Evolutionary conservation across 2,113 vertebrate genomes (phyloP).

Genomic region (Tinamus guttatus): DNA sequence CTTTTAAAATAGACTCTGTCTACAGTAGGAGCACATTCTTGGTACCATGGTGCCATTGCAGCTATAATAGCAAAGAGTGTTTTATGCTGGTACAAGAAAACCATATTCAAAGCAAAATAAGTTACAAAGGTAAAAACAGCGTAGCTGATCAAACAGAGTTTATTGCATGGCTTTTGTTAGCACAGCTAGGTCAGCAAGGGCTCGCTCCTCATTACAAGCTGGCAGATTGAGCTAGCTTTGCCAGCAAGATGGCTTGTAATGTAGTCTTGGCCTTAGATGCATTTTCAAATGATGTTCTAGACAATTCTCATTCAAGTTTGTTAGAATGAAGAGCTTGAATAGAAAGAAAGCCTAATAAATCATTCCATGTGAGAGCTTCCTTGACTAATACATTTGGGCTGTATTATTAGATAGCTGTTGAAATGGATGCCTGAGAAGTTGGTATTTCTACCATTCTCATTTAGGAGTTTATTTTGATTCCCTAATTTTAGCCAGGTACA

Average conservation of each 20-base stretch:
- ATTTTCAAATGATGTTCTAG: background rate
- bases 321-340: background rate
- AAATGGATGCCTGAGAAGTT: slow-evolving; percentile 95
- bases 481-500: slow-evolving; percentile 90
- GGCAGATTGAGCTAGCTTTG: background rate
- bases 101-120: background rate
- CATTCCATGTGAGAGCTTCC: background rate
- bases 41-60: background rate
- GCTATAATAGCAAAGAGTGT: rapidly evolving
- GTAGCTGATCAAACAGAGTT: background rate
- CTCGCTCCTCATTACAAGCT: background rate
- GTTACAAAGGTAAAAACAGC: background rate
- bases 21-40: background rate
- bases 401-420: slow-evolving; percentile 61
- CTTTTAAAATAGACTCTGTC: background rate
- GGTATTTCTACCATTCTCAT: slow-evolving; percentile 98
- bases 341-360: background rate
- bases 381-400: background rate
- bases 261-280: background rate
- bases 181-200: background rate
- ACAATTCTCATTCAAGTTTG: background rate
- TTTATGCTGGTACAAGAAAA: background rate
- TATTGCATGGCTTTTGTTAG: background rate
- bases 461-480: slow-evolving; percentile 87
- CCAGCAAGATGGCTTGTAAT: background rate